These are phyloP conservation scores for Sinopyrophorus schimmeli DNA, from an alignment of 2,888 invertebrate species.

Conservation along the genomic window DNA sequence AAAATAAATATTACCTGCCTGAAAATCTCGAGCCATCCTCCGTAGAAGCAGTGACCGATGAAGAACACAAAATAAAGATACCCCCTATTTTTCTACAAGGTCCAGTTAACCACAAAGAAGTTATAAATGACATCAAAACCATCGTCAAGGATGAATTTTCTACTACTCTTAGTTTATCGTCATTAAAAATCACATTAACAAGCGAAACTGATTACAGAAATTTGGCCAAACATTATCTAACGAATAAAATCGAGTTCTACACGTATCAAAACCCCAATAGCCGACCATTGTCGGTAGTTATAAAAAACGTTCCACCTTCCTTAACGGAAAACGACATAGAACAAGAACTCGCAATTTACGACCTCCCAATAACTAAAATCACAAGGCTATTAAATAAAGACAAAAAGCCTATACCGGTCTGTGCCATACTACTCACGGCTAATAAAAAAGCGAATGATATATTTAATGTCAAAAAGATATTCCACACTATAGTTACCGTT, in stretches of 20 bases:
- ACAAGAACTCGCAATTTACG: background rate
- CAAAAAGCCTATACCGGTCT: slow-evolving; percentile 10
- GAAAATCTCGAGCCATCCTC: slow-evolving; percentile 2
- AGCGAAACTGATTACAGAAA: slow-evolving; percentile 8
- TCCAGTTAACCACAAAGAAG: slow-evolving; percentile 4
- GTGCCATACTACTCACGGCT: slow-evolving; percentile 14
- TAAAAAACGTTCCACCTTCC: slow-evolving; percentile 14
- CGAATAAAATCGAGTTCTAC: slow-evolving; percentile 7
- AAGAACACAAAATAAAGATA: slow-evolving; percentile 6
- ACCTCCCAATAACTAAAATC: slow-evolving; percentile 5
- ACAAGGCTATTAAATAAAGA: slow-evolving; percentile 12
- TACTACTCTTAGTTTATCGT: slow-evolving; percentile 5
- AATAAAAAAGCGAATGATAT: slow-evolving; percentile 15
- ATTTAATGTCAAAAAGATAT: slow-evolving; percentile 1
- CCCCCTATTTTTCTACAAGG: slow-evolving; percentile 9
- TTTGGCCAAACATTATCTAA: slow-evolving; percentile 10
- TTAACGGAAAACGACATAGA: slow-evolving; percentile 4
- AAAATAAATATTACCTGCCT: slow-evolving; percentile 12
- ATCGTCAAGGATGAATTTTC: slow-evolving; percentile 3
- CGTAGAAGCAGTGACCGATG: background rate
- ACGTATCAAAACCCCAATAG: slow-evolving; percentile 9
- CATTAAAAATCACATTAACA: slow-evolving; percentile 4
- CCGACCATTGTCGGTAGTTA: slow-evolving; percentile 7
- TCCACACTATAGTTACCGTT: slow-evolving; percentile 3
- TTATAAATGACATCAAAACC: slow-evolving; percentile 5